phyloP scores from a whole-genome alignment of 2,797 vertebrate species.

The Rallus crepitans region DNA sequence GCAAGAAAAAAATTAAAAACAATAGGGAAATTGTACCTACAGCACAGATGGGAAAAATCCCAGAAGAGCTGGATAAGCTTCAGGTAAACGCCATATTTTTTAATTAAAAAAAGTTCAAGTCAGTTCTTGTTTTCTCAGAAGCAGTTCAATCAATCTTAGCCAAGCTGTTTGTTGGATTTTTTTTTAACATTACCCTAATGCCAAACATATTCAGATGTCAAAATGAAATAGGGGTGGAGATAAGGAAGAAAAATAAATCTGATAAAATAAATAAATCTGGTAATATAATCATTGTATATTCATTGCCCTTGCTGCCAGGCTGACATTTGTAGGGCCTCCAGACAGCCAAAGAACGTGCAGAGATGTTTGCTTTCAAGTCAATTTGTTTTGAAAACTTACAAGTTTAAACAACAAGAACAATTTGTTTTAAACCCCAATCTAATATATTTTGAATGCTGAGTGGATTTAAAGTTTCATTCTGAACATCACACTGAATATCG shows the following conservation, averaged over 20 bases:
- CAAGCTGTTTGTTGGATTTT: neutral
- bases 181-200: neutral
- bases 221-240: neutral
- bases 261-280: neutral
- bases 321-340: neutral
- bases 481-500: neutral
- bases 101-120: neutral
- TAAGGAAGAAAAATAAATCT: neutral
- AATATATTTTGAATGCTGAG: neutral
- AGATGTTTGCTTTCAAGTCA: constrained; percentile 14
- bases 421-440: neutral
- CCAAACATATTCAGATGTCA: constrained; percentile 26
- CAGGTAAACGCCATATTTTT: neutral
- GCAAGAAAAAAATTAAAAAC: neutral
- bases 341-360: neutral
- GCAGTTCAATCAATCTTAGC: neutral
- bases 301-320: neutral
- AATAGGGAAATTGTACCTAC: neutral
- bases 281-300: neutral
- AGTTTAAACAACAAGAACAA: neutral
- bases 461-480: neutral
- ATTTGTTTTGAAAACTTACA: constrained; percentile 12
- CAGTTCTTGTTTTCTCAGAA: constrained; percentile 12
- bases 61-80: neutral
- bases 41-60: neutral